Conservation (phyloP, 2,888 invertebrate genomes). For the Helleia helle region DNA sequence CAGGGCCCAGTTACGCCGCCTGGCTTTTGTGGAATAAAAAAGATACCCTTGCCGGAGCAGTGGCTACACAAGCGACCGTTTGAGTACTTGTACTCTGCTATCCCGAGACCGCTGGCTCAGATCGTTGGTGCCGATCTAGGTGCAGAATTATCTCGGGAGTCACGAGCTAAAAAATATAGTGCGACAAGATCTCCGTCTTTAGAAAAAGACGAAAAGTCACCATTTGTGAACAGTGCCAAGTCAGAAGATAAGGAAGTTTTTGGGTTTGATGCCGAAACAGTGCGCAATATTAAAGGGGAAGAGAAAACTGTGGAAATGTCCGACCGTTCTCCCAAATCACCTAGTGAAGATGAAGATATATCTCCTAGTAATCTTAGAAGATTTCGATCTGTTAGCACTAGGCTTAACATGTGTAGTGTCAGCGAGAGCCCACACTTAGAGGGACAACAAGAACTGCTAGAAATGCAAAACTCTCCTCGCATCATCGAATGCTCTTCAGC, state of each 20-base stretch:
- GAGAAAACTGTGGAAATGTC: slow-evolving; percentile 27
- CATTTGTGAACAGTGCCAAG: slow-evolving; percentile 44
- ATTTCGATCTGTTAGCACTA: slow-evolving; percentile 57
- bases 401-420: slow-evolving; percentile 54
- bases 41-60: slow-evolving; percentile 57
- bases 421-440: slow-evolving; percentile 41
- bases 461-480: slow-evolving; percentile 60
- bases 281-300: slow-evolving; percentile 34
- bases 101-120: slow-evolving; percentile 54
- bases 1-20: slow-evolving; percentile 25
- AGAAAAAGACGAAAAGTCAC: slow-evolving; percentile 68
- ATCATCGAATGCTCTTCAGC: slow-evolving; percentile 55
- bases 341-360: slow-evolving; percentile 32
- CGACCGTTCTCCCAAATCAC: slow-evolving; percentile 28
- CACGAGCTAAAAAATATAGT: slow-evolving; percentile 53
- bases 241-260: slow-evolving; percentile 46
- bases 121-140: slow-evolving; percentile 44
- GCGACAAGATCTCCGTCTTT: slow-evolving; percentile 63
- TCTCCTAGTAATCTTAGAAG: slow-evolving; percentile 48
- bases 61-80: slow-evolving; percentile 56
- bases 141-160: slow-evolving; percentile 42
- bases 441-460: slow-evolving; percentile 43
- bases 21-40: slow-evolving; percentile 41
- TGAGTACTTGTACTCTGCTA: slow-evolving; percentile 52
- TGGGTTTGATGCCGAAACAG: slow-evolving; percentile 48